A percentile compares a stretch with the other conserved stretches of the same genome.
phyloP scores from a whole-genome alignment of 2,888 invertebrate genomes.

The Eupsilia transversa region DNA sequence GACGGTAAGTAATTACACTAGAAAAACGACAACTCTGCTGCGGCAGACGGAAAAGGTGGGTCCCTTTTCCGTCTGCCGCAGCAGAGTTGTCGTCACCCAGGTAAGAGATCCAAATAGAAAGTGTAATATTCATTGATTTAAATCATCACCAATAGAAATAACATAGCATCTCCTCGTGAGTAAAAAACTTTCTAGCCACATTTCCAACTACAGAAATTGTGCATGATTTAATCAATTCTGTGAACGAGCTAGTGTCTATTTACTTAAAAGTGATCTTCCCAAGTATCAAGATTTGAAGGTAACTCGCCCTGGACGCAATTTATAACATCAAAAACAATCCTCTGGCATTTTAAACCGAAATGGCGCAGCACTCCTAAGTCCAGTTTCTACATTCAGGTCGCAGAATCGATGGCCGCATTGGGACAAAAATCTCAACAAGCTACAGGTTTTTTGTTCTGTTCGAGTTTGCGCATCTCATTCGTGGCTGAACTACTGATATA shows the following conservation, averaged over 20 bases:
- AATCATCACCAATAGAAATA: not conserved
- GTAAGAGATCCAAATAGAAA: constrained; percentile 20
- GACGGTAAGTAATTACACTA: constrained; percentile 16
- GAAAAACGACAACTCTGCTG: not conserved
- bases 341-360: constrained; percentile 5
- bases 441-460: constrained; percentile 41
- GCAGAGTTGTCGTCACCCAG: too few species aligned
- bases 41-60: not conserved
- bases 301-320: not conserved
- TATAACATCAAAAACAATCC: not conserved
- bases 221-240: not conserved
- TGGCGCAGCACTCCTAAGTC: constrained; percentile 43
- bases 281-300: not conserved
- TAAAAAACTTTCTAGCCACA: not conserved
- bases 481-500: constrained; percentile 2
- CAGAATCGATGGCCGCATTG: constrained; percentile 62
- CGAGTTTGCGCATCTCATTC: constrained; percentile 47
- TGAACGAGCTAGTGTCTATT: constrained; percentile 1
- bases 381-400: constrained; percentile 42
- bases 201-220: not conserved
- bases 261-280: not conserved
- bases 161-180: not conserved
- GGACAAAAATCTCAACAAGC: constrained; percentile 51
- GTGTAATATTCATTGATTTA: not conserved
- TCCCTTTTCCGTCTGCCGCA: too few species aligned